Percentiles rank a stretch among this genome's conserved stretches.
These are phyloP conservation scores for Rhinichthys osculus DNA, from an alignment of 2,797 vertebrate species.

Conservation along the genomic window DNA sequence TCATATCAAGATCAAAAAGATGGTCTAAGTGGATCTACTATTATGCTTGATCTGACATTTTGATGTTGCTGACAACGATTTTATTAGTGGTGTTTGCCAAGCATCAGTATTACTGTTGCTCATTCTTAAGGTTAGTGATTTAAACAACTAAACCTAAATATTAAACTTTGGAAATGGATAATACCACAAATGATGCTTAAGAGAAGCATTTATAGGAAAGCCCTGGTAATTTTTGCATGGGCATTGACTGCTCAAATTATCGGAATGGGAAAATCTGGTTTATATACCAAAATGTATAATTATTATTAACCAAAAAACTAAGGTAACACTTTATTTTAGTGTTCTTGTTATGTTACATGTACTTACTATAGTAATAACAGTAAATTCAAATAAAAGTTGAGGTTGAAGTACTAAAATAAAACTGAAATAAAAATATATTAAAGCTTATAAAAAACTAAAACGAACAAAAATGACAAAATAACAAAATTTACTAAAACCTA, in stretches of 20 bases:
- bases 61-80: neutral
- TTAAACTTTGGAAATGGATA: neutral
- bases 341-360: neutral
- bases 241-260: neutral
- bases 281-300: neutral
- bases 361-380: neutral
- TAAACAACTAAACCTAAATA: neutral
- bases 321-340: neutral
- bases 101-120: neutral
- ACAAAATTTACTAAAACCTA: neutral
- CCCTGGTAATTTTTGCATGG: neutral
- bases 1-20: slow-evolving; percentile 33
- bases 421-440: neutral
- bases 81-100: neutral
- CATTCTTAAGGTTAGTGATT: neutral
- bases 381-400: no score
- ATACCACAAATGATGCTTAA: neutral
- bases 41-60: slow-evolving; percentile 3
- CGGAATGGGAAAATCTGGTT: no score
- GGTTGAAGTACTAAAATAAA: neutral
- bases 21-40: neutral
- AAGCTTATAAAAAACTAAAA: neutral
- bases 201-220: neutral
- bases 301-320: neutral
- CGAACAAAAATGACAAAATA: neutral